Percentiles rank a stretch among this genome's conserved stretches.
These are phyloP conservation scores for Ctenopoma kingsleyae DNA, from an alignment of 2,797 vertebrate genomes.

Conservation along the genomic window DNA sequence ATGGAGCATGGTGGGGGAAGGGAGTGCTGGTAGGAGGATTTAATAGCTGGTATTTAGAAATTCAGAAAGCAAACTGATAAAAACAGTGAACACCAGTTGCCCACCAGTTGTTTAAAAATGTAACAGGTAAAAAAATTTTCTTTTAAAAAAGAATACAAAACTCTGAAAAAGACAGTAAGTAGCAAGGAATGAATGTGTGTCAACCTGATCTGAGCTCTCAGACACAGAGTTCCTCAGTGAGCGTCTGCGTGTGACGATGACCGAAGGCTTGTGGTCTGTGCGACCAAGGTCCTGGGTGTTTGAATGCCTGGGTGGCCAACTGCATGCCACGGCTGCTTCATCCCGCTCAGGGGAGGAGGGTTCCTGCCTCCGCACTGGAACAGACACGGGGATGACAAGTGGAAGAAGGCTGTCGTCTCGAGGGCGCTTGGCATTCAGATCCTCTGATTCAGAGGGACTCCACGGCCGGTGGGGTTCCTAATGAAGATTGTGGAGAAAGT, in stretches of 20 bases:
- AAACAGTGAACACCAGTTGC: neutral
- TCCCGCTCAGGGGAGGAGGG: slow-evolving; percentile 82
- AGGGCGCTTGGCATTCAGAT: slow-evolving; percentile 82
- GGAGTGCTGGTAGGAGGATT: slow-evolving; percentile 44
- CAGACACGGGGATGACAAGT: slow-evolving; percentile 96
- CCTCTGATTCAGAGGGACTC: slow-evolving; percentile 77
- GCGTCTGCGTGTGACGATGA: slow-evolving; percentile 93
- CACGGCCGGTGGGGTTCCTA: slow-evolving; percentile 83
- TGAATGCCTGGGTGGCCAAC: slow-evolving; percentile 75
- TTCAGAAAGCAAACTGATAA: slow-evolving; percentile 10
- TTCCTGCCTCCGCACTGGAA: slow-evolving; percentile 90
- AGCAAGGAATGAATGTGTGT: neutral
- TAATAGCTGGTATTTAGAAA: slow-evolving; percentile 37
- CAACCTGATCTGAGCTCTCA: slow-evolving; percentile 90
- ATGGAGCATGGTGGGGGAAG: slow-evolving; percentile 43
- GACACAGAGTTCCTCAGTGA: slow-evolving; percentile 88
- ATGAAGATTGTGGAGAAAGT: neutral
- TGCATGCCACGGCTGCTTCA: slow-evolving; percentile 75
- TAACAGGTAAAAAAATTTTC: no score
- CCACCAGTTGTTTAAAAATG: no score
- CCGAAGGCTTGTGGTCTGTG: slow-evolving; percentile 90
- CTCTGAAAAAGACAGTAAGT: neutral
- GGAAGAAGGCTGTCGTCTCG: slow-evolving; percentile 92
- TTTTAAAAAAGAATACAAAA: neutral
- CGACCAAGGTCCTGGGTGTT: slow-evolving; percentile 79